A percentile compares a stretch with the other conserved stretches of the same genome.
Evolutionary conservation across 2,113 vertebrate genomes (phyloP).

Genomic region (Crocuta crocuta): DNA sequence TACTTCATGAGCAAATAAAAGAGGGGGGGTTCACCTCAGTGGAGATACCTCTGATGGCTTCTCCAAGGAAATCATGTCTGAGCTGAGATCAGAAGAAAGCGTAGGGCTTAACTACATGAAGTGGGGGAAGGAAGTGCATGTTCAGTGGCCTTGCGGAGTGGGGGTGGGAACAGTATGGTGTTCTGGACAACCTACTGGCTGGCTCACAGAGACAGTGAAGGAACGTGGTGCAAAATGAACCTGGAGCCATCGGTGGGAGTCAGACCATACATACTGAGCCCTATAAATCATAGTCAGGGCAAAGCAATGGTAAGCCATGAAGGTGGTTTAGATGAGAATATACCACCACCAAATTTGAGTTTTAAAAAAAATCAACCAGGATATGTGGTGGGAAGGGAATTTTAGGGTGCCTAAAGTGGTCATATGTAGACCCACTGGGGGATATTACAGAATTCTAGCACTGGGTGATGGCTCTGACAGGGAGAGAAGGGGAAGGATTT

Average conservation of each 20-base stretch:
- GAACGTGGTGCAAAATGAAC: neutral
- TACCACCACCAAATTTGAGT: neutral
- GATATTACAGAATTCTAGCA: neutral
- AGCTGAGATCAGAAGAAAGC: neutral
- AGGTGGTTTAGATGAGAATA: neutral
- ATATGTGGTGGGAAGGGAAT: neutral
- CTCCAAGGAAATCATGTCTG: neutral
- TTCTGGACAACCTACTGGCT: neutral
- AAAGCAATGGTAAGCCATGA: neutral
- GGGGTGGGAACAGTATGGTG: neutral
- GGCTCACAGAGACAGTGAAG: neutral
- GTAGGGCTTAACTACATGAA: neutral
- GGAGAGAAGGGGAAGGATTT: neutral
- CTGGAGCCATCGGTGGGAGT: neutral
- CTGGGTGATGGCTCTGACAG: neutral
- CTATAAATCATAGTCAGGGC: neutral
- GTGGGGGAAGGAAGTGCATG: neutral
- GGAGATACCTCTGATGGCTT: neutral
- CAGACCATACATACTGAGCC: neutral
- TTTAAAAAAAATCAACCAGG: neutral
- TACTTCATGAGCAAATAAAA: neutral
- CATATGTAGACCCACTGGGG: neutral
- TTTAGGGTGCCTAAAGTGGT: neutral
- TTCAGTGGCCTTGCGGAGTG: neutral
- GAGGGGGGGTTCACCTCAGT: neutral